Evolutionary conservation across 2,113 vertebrate genomes (phyloP), one percentile per base, ranked within the genome.

Genomic region (Eublepharis macularius): DNA sequence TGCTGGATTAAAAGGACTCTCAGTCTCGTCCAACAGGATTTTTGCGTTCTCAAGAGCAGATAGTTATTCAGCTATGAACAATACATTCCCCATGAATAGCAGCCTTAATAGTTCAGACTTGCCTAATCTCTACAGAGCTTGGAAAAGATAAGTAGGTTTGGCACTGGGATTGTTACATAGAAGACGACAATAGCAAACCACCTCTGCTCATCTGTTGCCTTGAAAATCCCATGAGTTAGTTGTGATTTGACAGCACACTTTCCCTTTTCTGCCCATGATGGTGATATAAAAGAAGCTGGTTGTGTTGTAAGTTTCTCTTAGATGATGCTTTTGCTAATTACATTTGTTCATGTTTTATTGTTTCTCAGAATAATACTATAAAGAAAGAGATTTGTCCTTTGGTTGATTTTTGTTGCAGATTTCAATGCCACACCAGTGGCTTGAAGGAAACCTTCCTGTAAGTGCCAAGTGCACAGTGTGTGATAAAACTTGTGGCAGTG

Each of bases 371-470:
- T 63, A 80, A 32, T 11, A 0, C 29, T 76, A 45, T 76, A 82
- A 45, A 32, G 80, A 68, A 80, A 13, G 34, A 81, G 4, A 6
- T 65, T 26, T 1, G 70, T 60, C 77, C 12, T 89, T 66, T 78
- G 29, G 65, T 73, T 36, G n/a, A 1, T 77, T 49, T 83, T 49
- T 83, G 60, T 63, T 63, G 65, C 94, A 99, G 98, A 98, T 99
- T 70, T 98, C 97, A 0, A 99, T 99, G 99, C 98, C 99, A 9
- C 99, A 99, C 89, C 99, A 99, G 95, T 99, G 99, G 99, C 81
- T 99, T 90, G 99, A 99, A 88, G 99, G 99, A 70, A 99, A 99
- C 93, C 95, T 99, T 9, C 97, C 98, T 0, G 99, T 99, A 88
- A 99, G 98, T 0, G 99, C 99, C 10, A 99, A 99, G 79, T 99